These are phyloP conservation scores for Thera obeliscata DNA, from an alignment of 2,888 invertebrate genomes.

Conservation along the genomic window DNA sequence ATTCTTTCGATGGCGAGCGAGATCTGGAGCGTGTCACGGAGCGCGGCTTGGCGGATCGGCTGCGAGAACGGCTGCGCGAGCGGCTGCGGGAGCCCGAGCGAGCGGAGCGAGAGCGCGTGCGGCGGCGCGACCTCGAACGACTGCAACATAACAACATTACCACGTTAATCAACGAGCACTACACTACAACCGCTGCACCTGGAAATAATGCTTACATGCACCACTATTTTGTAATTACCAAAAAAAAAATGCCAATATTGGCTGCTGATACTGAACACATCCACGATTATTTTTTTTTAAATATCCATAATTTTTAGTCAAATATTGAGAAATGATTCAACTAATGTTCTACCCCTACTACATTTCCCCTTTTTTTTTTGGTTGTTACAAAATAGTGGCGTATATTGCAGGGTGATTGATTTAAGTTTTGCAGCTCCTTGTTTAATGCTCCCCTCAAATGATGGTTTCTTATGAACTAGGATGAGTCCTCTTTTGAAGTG, in stretches of 20 bases:
- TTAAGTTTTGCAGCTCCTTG: neutral
- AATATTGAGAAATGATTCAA: no score
- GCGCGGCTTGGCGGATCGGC: constrained; percentile 76
- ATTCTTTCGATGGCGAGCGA: constrained; percentile 79
- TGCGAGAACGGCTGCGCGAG: constrained; percentile 79
- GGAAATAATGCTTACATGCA: constrained; percentile 5
- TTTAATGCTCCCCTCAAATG: neutral
- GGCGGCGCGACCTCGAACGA: constrained; percentile 86
- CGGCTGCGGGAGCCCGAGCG: constrained; percentile 79
- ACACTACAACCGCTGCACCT: neutral
- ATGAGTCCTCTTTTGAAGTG: neutral
- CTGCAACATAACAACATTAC: constrained; percentile 56
- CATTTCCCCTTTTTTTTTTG: no score
- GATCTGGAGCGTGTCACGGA: constrained; percentile 80
- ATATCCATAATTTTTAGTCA: no score
- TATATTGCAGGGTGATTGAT: neutral
- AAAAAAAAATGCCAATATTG: no score
- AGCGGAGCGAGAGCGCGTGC: constrained; percentile 86
- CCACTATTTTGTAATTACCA: no score
- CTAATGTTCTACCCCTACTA: no score
- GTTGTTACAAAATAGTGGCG: no score
- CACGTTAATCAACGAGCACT: constrained; percentile 6
- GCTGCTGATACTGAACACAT: no score
- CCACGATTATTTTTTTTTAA: no score
- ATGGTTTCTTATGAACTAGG: neutral